Evolutionary conservation across 2,888 invertebrate species (phyloP).

Genomic region (Notocelia uddmanniana): DNA sequence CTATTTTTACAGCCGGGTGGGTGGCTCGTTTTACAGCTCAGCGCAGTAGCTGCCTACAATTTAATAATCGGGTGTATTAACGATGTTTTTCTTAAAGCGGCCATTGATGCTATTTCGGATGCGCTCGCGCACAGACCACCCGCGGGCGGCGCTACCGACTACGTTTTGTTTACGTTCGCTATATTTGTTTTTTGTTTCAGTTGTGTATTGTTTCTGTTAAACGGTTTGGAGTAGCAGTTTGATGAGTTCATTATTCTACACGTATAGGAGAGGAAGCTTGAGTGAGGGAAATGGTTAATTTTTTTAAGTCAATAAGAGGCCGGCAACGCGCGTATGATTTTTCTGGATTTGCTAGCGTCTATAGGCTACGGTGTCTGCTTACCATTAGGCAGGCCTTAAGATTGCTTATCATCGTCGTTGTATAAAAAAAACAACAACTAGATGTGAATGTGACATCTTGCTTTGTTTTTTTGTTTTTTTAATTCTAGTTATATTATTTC

Average conservation of each 20-base stretch:
- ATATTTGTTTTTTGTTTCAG: slow-evolving; percentile 64
- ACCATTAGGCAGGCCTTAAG: too few relatives aligned
- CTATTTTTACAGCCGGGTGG: slow-evolving; percentile 77
- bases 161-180: slow-evolving; percentile 51
- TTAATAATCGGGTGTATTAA: slow-evolving; percentile 79
- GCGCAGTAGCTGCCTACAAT: slow-evolving; percentile 79
- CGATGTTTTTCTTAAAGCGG: slow-evolving; percentile 82
- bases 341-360: too few relatives aligned
- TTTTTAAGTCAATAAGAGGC: neutral
- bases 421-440: too few relatives aligned
- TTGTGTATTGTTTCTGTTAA: slow-evolving; percentile 48
- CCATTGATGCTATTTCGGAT: slow-evolving; percentile 75
- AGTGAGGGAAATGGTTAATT: neutral
- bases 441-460: too few relatives aligned
- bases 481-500: too few relatives aligned
- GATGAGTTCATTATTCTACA: slow-evolving; percentile 32
- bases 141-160: slow-evolving; percentile 65
- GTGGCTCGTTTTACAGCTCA: slow-evolving; percentile 76
- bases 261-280: neutral
- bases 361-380: too few relatives aligned
- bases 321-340: too few relatives aligned
- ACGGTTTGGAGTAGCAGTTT: slow-evolving; percentile 28
- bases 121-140: slow-evolving; percentile 76
- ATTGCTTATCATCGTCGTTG: too few relatives aligned
- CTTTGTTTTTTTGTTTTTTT: too few relatives aligned